These are phyloP conservation scores for Unio pictorum DNA, from an alignment of 2,888 invertebrate species.

Conservation along the genomic window DNA sequence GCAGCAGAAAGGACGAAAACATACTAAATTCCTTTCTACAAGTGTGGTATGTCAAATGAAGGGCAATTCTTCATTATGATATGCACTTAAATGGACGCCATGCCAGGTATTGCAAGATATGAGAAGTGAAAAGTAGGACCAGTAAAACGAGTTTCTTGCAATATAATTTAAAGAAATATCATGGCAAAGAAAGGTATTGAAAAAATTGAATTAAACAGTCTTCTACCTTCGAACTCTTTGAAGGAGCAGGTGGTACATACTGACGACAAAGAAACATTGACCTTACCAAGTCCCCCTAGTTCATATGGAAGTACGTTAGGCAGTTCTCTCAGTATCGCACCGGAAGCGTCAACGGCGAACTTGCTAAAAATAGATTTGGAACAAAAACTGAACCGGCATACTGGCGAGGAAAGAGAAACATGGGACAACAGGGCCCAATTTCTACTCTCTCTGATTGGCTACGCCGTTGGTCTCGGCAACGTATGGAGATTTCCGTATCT, in stretches of 20 bases:
- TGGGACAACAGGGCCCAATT: slow-evolving; percentile 61
- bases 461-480: slow-evolving; percentile 62
- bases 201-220: slow-evolving; percentile 36
- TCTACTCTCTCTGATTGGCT: slow-evolving; percentile 56
- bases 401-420: slow-evolving; percentile 54
- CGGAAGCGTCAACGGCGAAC: slow-evolving; percentile 53
- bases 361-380: slow-evolving; percentile 54
- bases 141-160: too few species aligned
- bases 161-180: too few species aligned
- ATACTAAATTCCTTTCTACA: too few species aligned
- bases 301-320: slow-evolving; percentile 38
- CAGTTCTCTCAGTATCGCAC: slow-evolving; percentile 48
- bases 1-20: too few species aligned
- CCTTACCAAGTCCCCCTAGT: slow-evolving; percentile 29
- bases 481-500: slow-evolving; percentile 63
- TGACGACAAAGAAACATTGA: slow-evolving; percentile 16
- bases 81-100: too few species aligned
- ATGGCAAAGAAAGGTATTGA: slow-evolving; percentile 14
- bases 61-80: too few species aligned
- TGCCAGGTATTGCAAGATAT: too few species aligned
- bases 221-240: not conserved
- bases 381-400: slow-evolving; percentile 52
- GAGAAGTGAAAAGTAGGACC: too few species aligned
- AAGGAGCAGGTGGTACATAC: slow-evolving; percentile 7
- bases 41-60: too few species aligned